Evolutionary conservation across 2,113 vertebrate species (phyloP).

Genomic region (Puma concolor): DNA sequence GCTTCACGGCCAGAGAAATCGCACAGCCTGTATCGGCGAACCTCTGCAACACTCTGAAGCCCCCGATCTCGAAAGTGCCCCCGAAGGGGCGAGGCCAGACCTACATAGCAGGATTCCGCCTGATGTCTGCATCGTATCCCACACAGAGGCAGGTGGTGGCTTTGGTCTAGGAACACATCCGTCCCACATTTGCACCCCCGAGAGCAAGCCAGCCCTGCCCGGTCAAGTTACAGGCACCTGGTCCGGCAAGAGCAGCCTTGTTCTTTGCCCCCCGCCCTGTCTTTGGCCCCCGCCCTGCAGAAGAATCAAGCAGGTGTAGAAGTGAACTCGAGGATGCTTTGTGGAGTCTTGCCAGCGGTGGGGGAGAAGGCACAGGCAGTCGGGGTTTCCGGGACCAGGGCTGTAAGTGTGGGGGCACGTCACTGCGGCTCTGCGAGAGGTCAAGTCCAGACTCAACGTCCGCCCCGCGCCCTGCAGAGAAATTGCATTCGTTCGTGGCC

Average conservation of each 20-base stretch:
- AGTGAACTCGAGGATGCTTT: too few species aligned
- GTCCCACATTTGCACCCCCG: background rate
- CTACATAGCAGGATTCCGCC: background rate
- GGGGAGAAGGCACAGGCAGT: background rate
- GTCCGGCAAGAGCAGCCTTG: background rate
- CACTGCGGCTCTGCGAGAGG: too few species aligned
- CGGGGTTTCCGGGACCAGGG: too few species aligned
- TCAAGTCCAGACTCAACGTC: background rate
- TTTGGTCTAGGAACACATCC: background rate
- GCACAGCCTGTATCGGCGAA: background rate
- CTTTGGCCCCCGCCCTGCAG: fast-evolving
- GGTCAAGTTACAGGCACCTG: background rate
- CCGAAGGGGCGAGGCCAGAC: background rate
- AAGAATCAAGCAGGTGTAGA: background rate
- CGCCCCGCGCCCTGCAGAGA: too few species aligned
- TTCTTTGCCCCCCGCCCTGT: too few species aligned
- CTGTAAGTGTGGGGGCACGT: background rate
- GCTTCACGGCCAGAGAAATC: background rate
- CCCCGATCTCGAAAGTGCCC: background rate
- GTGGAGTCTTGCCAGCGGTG: background rate
- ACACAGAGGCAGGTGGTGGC: background rate
- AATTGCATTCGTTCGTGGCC: background rate
- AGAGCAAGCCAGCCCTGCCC: too few species aligned
- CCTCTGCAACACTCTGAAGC: background rate
- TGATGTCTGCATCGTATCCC: background rate